phyloP scores from a whole-genome alignment of 2,113 vertebrate genomes.

The Ramphastos sulfuratus region DNA sequence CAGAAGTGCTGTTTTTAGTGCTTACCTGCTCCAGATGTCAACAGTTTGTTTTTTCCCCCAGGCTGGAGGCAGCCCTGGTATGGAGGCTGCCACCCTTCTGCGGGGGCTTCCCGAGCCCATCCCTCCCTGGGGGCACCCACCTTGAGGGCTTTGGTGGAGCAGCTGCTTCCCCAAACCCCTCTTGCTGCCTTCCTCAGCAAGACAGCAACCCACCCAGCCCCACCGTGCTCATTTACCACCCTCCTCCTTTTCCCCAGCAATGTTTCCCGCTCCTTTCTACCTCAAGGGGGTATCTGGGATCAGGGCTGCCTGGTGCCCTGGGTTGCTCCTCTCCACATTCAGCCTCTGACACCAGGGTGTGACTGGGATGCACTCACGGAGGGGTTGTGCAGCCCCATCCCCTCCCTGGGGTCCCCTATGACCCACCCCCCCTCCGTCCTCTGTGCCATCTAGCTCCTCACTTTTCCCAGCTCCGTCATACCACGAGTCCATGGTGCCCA shows the following conservation, averaged over 20 bases:
- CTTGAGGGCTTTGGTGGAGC: not conserved
- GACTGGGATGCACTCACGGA: fast-evolving
- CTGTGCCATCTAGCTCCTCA: not conserved
- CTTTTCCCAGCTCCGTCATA: not conserved
- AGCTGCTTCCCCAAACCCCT: not conserved
- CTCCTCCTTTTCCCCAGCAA: not conserved
- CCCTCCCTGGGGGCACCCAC: not conserved
- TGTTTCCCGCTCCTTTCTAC: fast-evolving
- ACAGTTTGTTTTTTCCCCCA: not conserved
- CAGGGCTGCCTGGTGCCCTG: fast-evolving
- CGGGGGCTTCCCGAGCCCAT: fast-evolving
- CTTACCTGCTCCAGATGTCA: not conserved
- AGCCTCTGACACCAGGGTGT: fast-evolving
- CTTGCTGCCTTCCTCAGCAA: not conserved
- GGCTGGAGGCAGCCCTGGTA: no score
- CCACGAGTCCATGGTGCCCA: fast-evolving
- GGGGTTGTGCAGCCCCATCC: not conserved
- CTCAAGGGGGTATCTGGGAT: not conserved
- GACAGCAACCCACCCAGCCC: not conserved
- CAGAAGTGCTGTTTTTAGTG: not conserved
- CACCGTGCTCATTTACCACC: not conserved
- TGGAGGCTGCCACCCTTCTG: not conserved
- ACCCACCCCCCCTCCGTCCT: no score
- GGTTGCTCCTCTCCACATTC: not conserved
- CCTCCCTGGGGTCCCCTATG: not conserved